Base-by-base conservation (phyloP, 2,888 invertebrate genomes). In the Sympetrum striolatum region DNA sequence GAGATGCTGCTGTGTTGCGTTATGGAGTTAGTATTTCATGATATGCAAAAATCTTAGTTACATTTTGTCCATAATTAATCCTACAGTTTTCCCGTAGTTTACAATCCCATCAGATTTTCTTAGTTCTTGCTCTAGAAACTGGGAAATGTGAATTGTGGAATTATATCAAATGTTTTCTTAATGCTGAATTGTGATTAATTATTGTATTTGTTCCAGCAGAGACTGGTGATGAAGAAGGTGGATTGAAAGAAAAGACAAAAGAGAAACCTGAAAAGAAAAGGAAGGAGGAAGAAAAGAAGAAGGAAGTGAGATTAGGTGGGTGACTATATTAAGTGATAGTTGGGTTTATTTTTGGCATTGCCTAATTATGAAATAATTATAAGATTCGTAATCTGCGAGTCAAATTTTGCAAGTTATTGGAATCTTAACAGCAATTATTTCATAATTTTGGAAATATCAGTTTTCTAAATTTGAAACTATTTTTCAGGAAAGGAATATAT, bases 401-500 rank as follows among this genome's bases (percentile, higher is more conserved):
- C n/a, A 44, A 6, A 44, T 6, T 10, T 44, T 2, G 2, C 4
- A 39, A 44, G 44, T 0, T 44, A 8, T 44, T 44, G 4, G 44
- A 44, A 8, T 44, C 6, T 8, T 44, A 8, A 8, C 44, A 44
- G 44, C 6, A 44, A 44, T 44, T 44, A 6, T 44, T 44, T 44
- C 10, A 1, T 44, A 44, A 44, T 44, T 3, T 44, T 10, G 0
- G 10, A 44, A 44, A 44, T 8, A 44, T 8, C 15, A 53, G 2
- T 18, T 53, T 53, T 6, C 0, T 18, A 18, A 53, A 53, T 53
- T 8, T 8, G 44, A 44, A 18, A 64, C 91, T 60, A 58, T 79
- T 81, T 91, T 91, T 18, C 86, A 93, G 93, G 97, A 18, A 95
- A 96, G 90, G 97, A 98, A 92, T 97, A 96, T 92, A 96, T 97